Evolutionary conservation across 1,140 invertebrate species (phyloP), one percentile per base, ranked within the genome.

Genomic region (Drosophila ambigua): DNA sequence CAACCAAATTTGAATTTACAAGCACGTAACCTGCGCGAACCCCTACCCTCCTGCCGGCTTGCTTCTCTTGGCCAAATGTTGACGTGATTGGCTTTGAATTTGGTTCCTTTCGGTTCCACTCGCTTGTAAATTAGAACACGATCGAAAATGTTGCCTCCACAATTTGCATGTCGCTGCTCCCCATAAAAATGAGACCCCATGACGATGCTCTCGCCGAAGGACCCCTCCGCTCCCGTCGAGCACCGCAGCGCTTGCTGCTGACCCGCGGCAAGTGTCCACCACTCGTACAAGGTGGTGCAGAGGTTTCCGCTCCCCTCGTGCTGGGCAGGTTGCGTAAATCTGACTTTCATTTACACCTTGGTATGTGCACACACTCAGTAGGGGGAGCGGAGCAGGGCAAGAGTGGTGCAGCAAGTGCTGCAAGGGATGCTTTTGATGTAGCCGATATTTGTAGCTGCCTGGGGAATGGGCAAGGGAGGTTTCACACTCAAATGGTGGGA

Each of bases 81-180:
- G 49, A 62, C 77, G 81, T 85, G 80, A 84, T 84, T 81, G 80
- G 80, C 51, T 84, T 81, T 66, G 72, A 87, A 74, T 65, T 85
- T 57, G 71, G 63, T 64, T 79, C 65, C 81, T 85, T 85, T 85
- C 69, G 31, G 78, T 63, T 77, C 50, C 69, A 61, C 79, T 80
- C 68, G 77, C 83, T 81, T 81, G 83, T 85, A 85, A 85, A 85
- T 85, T 87, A 85, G 82, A 85, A 87, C 82, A 85, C 75, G 83
- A 60, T 73, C 59, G 53, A 74, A 73, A 74, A 74, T 64, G 71
- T 73, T 73, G 49, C 71, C 59, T 72, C 63, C 71, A 73, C 51
- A 74, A 74, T 74, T 74, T 74, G 72, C 72, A 75, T 75, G 72
- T 75, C 72, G 72, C 61, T 59, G 53, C 49, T 53, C 50, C 72